phyloP scores from a whole-genome alignment of 2,113 vertebrate genomes.

The Muscicapa adusta region DNA sequence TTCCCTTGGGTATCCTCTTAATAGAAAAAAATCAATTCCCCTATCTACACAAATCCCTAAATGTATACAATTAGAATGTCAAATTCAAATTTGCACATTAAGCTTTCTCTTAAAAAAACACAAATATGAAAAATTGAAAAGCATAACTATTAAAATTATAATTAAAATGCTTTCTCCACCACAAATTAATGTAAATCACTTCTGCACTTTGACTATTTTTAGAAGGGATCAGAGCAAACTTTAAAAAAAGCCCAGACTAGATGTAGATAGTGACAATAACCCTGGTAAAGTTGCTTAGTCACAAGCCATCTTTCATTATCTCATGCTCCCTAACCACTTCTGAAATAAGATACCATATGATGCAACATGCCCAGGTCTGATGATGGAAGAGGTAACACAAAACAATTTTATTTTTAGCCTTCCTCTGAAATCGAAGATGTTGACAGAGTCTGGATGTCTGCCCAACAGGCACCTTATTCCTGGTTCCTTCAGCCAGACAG shows the following conservation, averaged over 20 bases:
- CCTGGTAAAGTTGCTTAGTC: neutral
- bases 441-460: neutral
- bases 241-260: neutral
- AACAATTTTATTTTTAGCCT: slow-evolving; percentile 46
- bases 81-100: neutral
- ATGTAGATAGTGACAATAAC: neutral
- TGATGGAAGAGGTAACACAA: slow-evolving; percentile 9
- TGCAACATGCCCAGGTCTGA: neutral
- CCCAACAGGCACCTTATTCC: neutral
- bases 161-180: neutral
- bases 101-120: neutral
- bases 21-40: neutral
- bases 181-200: neutral
- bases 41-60: neutral
- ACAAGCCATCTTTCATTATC: slow-evolving; percentile 11
- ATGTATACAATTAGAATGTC: neutral
- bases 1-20: neutral
- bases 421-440: slow-evolving; percentile 13
- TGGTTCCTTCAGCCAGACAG: neutral
- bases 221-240: neutral
- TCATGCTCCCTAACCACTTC: neutral
- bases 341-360: neutral
- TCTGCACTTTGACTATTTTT: neutral
- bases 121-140: neutral
- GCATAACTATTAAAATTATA: neutral